phyloP scores from a whole-genome alignment of 2,888 invertebrate species.

The Cantharis lateralis region DNA sequence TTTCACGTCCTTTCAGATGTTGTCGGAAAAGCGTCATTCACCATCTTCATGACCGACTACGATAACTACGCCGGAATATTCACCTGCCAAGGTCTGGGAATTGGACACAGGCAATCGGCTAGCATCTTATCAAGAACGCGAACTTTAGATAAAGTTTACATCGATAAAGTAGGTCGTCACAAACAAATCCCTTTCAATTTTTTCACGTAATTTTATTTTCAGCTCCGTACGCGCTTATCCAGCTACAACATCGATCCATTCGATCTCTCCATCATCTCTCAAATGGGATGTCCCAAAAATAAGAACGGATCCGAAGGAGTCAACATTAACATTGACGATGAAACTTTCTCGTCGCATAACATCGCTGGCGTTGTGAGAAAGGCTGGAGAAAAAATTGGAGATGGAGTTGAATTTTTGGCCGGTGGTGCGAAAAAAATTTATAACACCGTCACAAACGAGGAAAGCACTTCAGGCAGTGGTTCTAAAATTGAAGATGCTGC shows the following conservation, averaged over 20 bases:
- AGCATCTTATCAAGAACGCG: conserved; percentile 79
- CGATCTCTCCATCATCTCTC: conserved; percentile 75
- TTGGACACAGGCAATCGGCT: conserved; percentile 77
- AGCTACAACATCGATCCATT: conserved; percentile 75
- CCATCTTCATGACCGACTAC: conserved; percentile 77
- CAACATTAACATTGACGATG: conserved; percentile 74
- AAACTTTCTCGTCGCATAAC: conserved; percentile 75
- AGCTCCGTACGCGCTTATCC: conserved; percentile 68
- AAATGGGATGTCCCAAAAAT: conserved; percentile 70
- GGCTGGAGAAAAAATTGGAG: conserved; percentile 72
- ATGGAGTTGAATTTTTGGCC: conserved; percentile 69
- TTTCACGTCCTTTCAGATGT: conserved; percentile 60
- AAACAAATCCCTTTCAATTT: neutral
- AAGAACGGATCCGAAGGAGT: conserved; percentile 62
- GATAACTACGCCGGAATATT: conserved; percentile 75
- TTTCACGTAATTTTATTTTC: conserved; percentile 24
- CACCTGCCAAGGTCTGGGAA: conserved; percentile 77
- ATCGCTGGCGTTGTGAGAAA: conserved; percentile 73
- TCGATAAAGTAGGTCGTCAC: conserved; percentile 66
- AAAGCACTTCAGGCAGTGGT: neutral
- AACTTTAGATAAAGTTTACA: conserved; percentile 70
- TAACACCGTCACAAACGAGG: conserved; percentile 9
- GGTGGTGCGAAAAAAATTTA: conserved; percentile 73
- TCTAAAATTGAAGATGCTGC: neutral
- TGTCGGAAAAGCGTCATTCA: conserved; percentile 75